phyloP scores from a whole-genome alignment of 2,113 vertebrate genomes.

The Apus apus region DNA sequence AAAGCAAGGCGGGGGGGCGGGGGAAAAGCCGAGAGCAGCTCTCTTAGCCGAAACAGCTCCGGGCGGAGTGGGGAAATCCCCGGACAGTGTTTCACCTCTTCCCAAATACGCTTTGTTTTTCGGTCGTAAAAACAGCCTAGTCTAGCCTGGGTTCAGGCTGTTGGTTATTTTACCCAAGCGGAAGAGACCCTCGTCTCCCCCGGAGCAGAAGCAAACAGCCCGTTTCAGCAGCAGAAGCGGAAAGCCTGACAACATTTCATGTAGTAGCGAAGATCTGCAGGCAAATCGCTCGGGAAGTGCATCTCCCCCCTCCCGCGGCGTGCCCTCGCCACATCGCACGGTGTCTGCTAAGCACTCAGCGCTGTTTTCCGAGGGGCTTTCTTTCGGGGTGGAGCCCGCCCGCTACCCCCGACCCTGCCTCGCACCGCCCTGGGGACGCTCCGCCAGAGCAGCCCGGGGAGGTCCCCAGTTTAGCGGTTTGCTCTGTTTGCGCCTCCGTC shows the following conservation, averaged over 20 bases:
- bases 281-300: constrained; percentile 34
- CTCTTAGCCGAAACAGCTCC: background rate
- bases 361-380: background rate
- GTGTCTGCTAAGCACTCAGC: background rate
- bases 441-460: background rate
- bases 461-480: background rate
- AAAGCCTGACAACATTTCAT: constrained; percentile 70
- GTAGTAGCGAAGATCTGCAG: constrained; percentile 54
- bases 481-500: background rate
- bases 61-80: background rate
- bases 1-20: background rate
- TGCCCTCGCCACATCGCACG: background rate
- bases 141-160: background rate
- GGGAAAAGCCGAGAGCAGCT: background rate
- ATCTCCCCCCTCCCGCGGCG: constrained; percentile 7
- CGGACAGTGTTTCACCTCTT: background rate
- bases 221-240: constrained; percentile 56
- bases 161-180: background rate
- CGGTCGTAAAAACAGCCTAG: constrained; percentile 1
- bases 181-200: constrained; percentile 28
- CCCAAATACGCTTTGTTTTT: background rate
- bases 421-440: background rate
- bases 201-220: constrained; percentile 37
- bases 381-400: background rate
- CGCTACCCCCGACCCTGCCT: background rate